A percentile compares a stretch with the other conserved stretches of the same genome.
Conservation (phyloP, 2,888 invertebrate genomes). For the Colostygia pectinataria region DNA sequence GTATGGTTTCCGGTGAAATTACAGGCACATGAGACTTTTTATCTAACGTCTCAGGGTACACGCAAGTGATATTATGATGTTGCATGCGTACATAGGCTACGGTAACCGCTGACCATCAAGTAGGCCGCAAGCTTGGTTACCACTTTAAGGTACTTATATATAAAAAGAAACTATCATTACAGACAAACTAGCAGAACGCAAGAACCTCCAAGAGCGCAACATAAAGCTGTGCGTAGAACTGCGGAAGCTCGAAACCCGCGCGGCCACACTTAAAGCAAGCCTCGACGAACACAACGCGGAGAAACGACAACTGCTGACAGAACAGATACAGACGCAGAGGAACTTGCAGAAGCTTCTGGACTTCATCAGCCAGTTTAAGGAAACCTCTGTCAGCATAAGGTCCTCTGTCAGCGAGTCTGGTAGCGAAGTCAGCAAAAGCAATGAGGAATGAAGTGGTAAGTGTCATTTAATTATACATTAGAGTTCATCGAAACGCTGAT, state of each 20-base stretch:
- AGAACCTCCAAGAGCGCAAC: constrained; percentile 72
- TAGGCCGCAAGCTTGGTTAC: too few relatives aligned
- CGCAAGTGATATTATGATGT: too few relatives aligned
- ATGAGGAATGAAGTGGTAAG: constrained; percentile 65
- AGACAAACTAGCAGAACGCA: constrained; percentile 75
- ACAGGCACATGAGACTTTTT: too few relatives aligned
- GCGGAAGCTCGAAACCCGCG: constrained; percentile 70
- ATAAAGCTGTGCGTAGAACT: constrained; percentile 72
- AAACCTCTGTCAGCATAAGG: constrained; percentile 67
- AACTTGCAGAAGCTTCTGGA: constrained; percentile 77
- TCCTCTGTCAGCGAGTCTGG: constrained; percentile 71
- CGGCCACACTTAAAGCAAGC: constrained; percentile 71
- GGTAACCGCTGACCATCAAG: too few relatives aligned
- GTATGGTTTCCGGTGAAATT: too few relatives aligned
- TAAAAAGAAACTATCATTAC: constrained; percentile 11
- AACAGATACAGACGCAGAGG: constrained; percentile 75
- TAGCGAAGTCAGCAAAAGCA: constrained; percentile 72
- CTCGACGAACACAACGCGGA: constrained; percentile 75
- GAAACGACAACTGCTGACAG: constrained; percentile 70
- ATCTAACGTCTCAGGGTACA: too few relatives aligned
- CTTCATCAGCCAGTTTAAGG: constrained; percentile 77
- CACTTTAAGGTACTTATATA: too few relatives aligned
- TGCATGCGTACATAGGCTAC: too few relatives aligned
- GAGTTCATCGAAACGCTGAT: too few relatives aligned
- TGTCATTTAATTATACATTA: constrained; percentile 1